These are phyloP conservation scores for Trichechus manatus DNA, from an alignment of 2,113 vertebrate species.

Conservation along the genomic window DNA sequence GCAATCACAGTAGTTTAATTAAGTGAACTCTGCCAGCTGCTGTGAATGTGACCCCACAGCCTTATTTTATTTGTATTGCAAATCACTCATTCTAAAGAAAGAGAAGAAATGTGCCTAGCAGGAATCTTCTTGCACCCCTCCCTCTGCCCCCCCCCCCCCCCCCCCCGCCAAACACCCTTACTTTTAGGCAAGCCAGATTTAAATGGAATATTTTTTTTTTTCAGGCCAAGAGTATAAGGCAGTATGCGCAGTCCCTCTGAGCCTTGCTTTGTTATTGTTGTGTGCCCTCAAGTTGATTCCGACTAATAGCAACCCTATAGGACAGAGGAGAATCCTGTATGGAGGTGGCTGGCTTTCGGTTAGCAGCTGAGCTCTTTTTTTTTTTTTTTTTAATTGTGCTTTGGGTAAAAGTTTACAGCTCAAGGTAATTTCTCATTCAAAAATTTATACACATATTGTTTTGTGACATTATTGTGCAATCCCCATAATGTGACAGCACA, in stretches of 20 bases:
- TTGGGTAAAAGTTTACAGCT: too few species aligned
- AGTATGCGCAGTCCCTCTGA: neutral
- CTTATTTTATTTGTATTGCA: conserved; percentile 52
- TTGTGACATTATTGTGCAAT: too few species aligned
- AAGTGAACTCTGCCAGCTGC: conserved; percentile 57
- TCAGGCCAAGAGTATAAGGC: neutral
- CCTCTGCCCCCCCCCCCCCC: neutral
- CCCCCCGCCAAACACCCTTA: neutral
- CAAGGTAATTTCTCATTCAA: too few species aligned
- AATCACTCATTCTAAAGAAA: conserved; percentile 49
- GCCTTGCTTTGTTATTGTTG: neutral
- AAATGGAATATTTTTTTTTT: neutral
- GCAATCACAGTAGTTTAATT: conserved; percentile 63
- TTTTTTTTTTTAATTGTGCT: too few species aligned
- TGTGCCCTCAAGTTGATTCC: neutral
- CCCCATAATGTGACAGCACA: too few species aligned
- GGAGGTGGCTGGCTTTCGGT: neutral
- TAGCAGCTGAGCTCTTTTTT: neutral
- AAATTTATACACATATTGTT: too few species aligned
- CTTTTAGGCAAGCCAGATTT: neutral
- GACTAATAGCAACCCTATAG: neutral
- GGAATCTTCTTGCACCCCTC: neutral
- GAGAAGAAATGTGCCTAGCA: neutral
- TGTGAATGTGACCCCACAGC: conserved; percentile 49
- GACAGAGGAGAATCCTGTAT: neutral